Percentiles rank a stretch among this genome's conserved stretches.
phyloP scores from a whole-genome alignment of 2,113 vertebrate species.

The Azemiops feae region DNA sequence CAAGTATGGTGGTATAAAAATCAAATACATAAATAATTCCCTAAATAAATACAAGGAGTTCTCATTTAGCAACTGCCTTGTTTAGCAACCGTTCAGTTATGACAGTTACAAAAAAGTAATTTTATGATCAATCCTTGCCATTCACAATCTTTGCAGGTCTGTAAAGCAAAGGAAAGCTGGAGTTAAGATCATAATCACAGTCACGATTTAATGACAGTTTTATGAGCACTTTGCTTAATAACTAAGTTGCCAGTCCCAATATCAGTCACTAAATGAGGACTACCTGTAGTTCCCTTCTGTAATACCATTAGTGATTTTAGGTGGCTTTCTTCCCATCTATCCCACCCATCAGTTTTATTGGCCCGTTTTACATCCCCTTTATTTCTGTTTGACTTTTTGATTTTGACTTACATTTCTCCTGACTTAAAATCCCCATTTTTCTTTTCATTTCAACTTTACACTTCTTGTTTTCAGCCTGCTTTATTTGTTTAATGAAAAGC shows the following conservation, averaged over 20 bases:
- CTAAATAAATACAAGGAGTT: background rate
- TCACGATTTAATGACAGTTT: background rate
- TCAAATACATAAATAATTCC: background rate
- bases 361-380: background rate
- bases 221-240: background rate
- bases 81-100: background rate
- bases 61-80: background rate
- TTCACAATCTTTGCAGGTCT: background rate
- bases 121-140: background rate
- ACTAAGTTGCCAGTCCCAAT: background rate
- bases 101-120: background rate
- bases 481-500: background rate
- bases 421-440: background rate
- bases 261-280: background rate
- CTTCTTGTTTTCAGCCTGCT: background rate
- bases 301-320: background rate
- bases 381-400: background rate
- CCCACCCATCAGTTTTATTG: background rate
- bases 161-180: background rate
- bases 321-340: background rate
- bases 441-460: background rate
- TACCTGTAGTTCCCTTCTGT: background rate
- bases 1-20: background rate
- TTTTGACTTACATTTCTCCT: background rate
- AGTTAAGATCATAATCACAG: background rate